Base-by-base conservation (phyloP, 1,140 invertebrate species). In the Cyrtorhinus lividipennis region DNA sequence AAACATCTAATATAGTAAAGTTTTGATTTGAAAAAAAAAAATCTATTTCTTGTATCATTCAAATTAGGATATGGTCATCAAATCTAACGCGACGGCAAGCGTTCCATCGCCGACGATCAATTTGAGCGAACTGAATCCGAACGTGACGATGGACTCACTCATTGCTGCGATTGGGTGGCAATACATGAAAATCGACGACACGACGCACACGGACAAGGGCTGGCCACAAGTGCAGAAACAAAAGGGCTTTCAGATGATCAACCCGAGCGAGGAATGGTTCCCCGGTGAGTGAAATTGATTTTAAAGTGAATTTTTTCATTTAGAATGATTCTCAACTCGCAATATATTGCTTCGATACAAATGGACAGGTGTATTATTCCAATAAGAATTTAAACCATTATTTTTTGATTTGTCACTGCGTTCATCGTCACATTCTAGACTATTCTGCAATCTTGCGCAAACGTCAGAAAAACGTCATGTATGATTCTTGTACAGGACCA, bases 261-360 rank as follows among this genome's bases (percentile, higher is more conserved):
- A 92, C 74, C 90, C 91, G 12, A 87, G 83, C 0, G 86, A 93
- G 67, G 81, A 86, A 59, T 88, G 84, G 83, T 95, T 90, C 72
- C 88, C 88, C 72, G 90, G 88, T 86, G 73, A 73, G 65, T 38
- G 30, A 38, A 38, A 38, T 5, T 15, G 30, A 8, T 13, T 15
- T 61, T 53, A n/a, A n/a, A n/a, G 57, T 1, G 8, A 13, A 59
- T 8, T 10, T 10, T 27, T 27, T 59, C 5, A 10, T 59, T 62
- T n/a, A 10, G 38, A 45, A 45, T 45, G 10, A n/a, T n/a, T 45
- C 38, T 45, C 53, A 56, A 10, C 20, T 22, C n/a, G n/a, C n/a
- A n/a, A n/a, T n/a, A n/a, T n/a, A n/a, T 56, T 56, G 10, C 8
- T 10, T 8, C 53, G 8, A 8, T 10, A 13, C 13, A 13, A 56